Base-by-base conservation (phyloP, 2,888 invertebrate species). In the Brachyopa scutellaris region DNA sequence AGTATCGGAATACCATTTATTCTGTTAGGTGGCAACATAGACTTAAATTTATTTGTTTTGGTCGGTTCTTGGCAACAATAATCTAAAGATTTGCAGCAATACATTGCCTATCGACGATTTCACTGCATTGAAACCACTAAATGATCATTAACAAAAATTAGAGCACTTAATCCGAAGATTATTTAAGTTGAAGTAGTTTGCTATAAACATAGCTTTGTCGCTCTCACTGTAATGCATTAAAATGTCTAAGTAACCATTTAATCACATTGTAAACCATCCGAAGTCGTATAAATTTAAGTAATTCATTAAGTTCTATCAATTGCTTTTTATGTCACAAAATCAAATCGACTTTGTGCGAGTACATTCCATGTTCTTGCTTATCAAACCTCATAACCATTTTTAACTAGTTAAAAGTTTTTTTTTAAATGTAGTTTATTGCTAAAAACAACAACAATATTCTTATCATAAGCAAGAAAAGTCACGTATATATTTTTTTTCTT, bases 391-490 rank as follows among this genome's bases (percentile, higher is more conserved):
- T 26, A 42, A 15, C 19, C 19, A 8, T 9, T 15, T 17, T 17
- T 2, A 47, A 42, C 21, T 47, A 62, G 47, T 62, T 36, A 36
- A 49, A 62, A 42, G 31, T 31, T 11, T 6, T 8, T 11, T 7
- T 40, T 9, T 7, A 31, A n/a, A n/a, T n/a, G n/a, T n/a, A n/a
- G n/a, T n/a, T 13, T 17, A 26, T 5, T 26, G 4, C 23, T 21
- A 33, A 13, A 26, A 23, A 0, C n/a, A 57, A 38, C 55, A 57
- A 8, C n/a, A 23, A n/a, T 49, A 51, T 40, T 40, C 29, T 64
- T 51, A 62, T 62, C 62, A 36, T n/a, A 17, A 23, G 6, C 31
- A n/a, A 21, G 21, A 9, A 47, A 26, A 21, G 13, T 8, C 33
- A 36, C n/a, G 19, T 29, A 31, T 66, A 55, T 33, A 17, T 40